phyloP scores from a whole-genome alignment of 2,888 invertebrate genomes.

The Keiferia lycopersicella region DNA sequence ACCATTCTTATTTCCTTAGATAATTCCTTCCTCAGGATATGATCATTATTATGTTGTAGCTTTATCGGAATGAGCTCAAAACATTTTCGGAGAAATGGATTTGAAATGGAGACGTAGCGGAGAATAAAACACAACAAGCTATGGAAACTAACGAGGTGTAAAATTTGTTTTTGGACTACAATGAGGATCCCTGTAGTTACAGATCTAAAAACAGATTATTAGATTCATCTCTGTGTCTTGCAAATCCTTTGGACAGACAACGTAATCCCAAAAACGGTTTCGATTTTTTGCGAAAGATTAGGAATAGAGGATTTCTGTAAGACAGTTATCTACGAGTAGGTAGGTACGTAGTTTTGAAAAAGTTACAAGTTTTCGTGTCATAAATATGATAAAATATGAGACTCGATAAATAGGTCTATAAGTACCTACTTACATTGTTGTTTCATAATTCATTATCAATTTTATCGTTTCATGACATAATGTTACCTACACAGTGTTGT shows the following conservation, averaged over 20 bases:
- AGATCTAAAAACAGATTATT: conserved; percentile 52
- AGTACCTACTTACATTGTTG: too few species aligned
- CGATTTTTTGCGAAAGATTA: conserved; percentile 38
- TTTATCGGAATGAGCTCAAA: neutral
- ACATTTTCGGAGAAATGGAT: conserved; percentile 21
- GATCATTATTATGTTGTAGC: neutral
- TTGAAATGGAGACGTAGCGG: conserved; percentile 24
- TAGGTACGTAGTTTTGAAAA: neutral
- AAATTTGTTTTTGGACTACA: conserved; percentile 45
- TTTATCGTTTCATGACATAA: too few species aligned
- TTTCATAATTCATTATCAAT: too few species aligned
- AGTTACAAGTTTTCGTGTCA: neutral
- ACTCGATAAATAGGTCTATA: too few species aligned
- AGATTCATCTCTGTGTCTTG: conserved; percentile 30
- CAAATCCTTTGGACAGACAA: conserved; percentile 36
- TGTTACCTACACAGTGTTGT: too few species aligned
- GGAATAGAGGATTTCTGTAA: conserved; percentile 29
- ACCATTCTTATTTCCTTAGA: conserved; percentile 29
- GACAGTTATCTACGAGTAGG: conserved; percentile 21
- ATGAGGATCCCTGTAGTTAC: conserved; percentile 41
- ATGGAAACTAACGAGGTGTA: conserved; percentile 44
- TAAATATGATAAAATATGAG: too few species aligned
- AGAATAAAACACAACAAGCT: conserved; percentile 34
- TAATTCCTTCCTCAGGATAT: conserved; percentile 1
- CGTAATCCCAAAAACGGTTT: conserved; percentile 48